phyloP scores from a whole-genome alignment of 1,140 invertebrate species.

The Chymomyza costata region DNA sequence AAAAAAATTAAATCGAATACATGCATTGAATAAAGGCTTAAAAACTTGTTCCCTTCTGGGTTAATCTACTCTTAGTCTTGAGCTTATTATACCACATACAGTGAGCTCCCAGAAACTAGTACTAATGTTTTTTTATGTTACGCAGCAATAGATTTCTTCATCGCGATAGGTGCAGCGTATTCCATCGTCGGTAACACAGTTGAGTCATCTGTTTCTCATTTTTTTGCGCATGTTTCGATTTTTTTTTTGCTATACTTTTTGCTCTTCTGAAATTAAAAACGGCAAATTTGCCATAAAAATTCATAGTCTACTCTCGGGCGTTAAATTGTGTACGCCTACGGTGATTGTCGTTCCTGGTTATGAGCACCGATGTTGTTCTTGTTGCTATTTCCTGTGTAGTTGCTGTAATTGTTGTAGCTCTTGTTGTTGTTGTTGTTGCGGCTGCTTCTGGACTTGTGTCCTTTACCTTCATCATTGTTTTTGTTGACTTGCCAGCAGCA shows the following conservation, averaged over 20 bases:
- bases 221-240: slow-evolving; percentile 8
- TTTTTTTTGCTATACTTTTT: slow-evolving; percentile 1
- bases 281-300: slow-evolving; percentile 52
- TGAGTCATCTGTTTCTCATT: not conserved
- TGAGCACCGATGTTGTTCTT: slow-evolving; percentile 10
- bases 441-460: slow-evolving; percentile 27
- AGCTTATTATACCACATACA: too few species aligned
- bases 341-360: slow-evolving; percentile 1
- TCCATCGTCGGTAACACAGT: slow-evolving; percentile 24
- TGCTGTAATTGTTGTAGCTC: slow-evolving; percentile 13
- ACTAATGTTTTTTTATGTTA: too few species aligned
- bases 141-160: too few species aligned
- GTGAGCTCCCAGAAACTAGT: too few species aligned
- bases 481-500: slow-evolving; percentile 39
- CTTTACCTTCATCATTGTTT: slow-evolving; percentile 24
- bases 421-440: slow-evolving; percentile 8
- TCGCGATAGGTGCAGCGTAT: slow-evolving; percentile 32
- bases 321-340: not conserved
- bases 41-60: too few species aligned
- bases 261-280: slow-evolving; percentile 49
- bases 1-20: too few species aligned
- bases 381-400: not conserved
- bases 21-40: too few species aligned
- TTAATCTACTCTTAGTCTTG: too few species aligned
- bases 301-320: slow-evolving; percentile 45